Base-by-base conservation (phyloP, 2,888 invertebrate species). In the Sthenelais limicola region DNA sequence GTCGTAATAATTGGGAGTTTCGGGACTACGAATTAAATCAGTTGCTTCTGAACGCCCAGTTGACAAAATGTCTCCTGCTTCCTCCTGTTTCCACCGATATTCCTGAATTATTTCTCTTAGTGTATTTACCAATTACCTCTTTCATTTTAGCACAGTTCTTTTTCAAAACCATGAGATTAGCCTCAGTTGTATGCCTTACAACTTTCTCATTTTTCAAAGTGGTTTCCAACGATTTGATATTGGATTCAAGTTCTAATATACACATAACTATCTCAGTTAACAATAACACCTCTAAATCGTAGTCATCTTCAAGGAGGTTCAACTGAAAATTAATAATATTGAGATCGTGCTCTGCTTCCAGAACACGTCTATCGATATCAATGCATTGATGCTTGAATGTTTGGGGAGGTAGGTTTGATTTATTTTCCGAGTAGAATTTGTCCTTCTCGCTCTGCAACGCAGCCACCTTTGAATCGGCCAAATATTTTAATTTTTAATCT, bases 211-310 rank as follows among this genome's bases (percentile, higher is more conserved):
- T 67, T 7, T 73, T 51, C 0, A 81, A 69, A 9, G 76, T 66
- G n/a, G 73, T 56, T 70, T 80, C 74, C 3, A 81, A 51, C 1
- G 77, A 78, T 12, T 74, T 58, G 9, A 84, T 80, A 54, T 80
- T 78, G 35, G 77, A 76, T 51, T 81, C 77, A 18, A 81, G 73
- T 49, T 82, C 82, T 12, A 78, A 81, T 1, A 78, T 70, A 73
- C 80, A 85, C n/a, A 80, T 77, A 26, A 85, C 83, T 68, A 85
- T 82, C 74, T 79, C 81, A 7, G 84, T 83, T 21, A 82, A 70
- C 0, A 84, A 71, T 68, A 83, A 82, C 47, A 82, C 68, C 68
- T 84, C 84, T 38, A 84, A 73, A 3, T 81, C 69, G 49, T 80
- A 83, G 70, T 85, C 84, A 49, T 82, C 81, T 30, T 80, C 74